Evolutionary conservation across 1,140 invertebrate species (phyloP).

Genomic region (Phthorimaea operculella): DNA sequence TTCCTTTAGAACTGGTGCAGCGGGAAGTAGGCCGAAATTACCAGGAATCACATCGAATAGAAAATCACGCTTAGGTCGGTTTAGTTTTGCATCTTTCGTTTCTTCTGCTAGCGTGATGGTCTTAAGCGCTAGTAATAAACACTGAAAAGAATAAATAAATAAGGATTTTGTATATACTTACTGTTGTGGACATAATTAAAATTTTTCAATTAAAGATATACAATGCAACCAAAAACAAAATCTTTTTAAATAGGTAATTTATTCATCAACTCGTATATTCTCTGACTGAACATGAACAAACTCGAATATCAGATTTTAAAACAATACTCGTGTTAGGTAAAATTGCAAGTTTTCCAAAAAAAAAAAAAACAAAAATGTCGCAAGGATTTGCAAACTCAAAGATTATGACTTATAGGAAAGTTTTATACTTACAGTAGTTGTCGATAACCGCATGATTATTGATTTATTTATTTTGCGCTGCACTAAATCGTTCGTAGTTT

Average conservation of each 20-base stretch:
- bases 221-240: no score
- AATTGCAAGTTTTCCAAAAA: no score
- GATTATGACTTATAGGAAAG: no score
- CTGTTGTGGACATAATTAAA: background rate
- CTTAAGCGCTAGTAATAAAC: conserved; percentile 13
- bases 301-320: no score
- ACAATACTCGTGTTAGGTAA: no score
- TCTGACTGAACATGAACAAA: no score
- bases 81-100: background rate
- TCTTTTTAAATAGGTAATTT: no score
- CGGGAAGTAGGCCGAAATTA: background rate
- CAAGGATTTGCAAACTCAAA: no score
- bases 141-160: conserved; percentile 20
- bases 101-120: conserved; percentile 6
- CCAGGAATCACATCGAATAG: conserved; percentile 13
- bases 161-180: background rate
- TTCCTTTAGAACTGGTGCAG: background rate
- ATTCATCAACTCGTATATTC: no score
- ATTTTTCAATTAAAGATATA: no score
- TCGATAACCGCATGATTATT: background rate
- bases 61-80: conserved; percentile 17
- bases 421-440: background rate
- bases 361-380: background rate
- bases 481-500: background rate
- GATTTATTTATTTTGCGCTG: background rate